Evolutionary conservation across 53 echinoderm and acorn worm genomes (phyloP), one percentile per base, ranked within the genome.

Genomic region (Astropecten irregularis): DNA sequence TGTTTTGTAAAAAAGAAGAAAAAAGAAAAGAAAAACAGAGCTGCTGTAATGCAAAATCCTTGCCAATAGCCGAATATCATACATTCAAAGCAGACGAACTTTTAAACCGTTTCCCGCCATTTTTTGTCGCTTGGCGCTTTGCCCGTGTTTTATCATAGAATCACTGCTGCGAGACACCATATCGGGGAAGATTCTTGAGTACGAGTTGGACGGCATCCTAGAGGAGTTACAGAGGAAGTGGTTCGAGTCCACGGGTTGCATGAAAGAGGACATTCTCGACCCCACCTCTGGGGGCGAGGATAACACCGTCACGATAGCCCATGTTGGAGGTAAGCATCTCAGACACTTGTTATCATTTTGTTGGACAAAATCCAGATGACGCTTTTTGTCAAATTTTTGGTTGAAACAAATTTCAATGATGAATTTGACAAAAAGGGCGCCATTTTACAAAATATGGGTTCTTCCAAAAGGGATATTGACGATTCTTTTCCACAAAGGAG

Each of bases 191-290:
- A 77, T 90, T 60, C 73, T 90, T 0, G 85, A 85, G 69, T 90
- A 90, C 62, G 90, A 90, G 69, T 68, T 84, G 40, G 90, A 90
- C 54, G 90, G 90, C 16, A 77, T 77, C 27, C 53, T 90, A 28
- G 90, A 90, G 29, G 85, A 90, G 40, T 59, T 90, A 1, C 90
- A 90, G 35, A 57, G 84, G 47, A 90, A 90, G 69, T 90, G 90
- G 90, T 90, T 90, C 62, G 90, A 84, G 31, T 65, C 90, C 21
- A 19, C 77, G 51, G 84, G 79, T 1, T 90, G 90, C 49, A 67
- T 84, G 71, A 85, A 90, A 49, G 90, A 90, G 49, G 79, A 79
- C 53, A 85, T 84, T 11, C 44, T 85, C 21, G 66, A 90, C 22
- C 79, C 90, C 19, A 84, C 76, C 49, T 54, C 77, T 16, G 90